A percentile compares a stretch with the other conserved stretches of the same genome.
Evolutionary conservation across 2,113 vertebrate genomes (phyloP).

Genomic region (Heptranchias perlo): DNA sequence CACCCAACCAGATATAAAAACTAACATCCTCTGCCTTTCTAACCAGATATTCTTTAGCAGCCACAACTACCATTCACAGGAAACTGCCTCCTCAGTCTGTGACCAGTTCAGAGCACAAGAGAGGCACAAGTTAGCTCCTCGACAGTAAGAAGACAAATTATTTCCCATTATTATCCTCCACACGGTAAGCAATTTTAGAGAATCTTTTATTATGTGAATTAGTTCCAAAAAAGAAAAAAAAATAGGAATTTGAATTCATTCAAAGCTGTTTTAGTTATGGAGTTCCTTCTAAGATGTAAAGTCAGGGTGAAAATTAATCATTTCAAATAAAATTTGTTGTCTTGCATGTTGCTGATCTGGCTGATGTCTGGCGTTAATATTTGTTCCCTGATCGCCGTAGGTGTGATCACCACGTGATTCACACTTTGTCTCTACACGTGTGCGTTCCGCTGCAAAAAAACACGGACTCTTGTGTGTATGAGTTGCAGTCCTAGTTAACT

Average conservation of each 20-base stretch:
- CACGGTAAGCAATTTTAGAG: not conserved
- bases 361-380: not conserved
- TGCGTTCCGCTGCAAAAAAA: not conserved
- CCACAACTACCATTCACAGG: not conserved
- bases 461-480: not conserved
- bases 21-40: not conserved
- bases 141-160: not conserved
- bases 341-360: not conserved
- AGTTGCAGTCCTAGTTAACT: not conserved
- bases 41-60: not conserved
- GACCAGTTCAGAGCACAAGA: not conserved
- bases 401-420: not conserved
- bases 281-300: not conserved
- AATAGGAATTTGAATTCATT: not conserved
- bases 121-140: not conserved
- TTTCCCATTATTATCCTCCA: not conserved
- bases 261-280: not conserved
- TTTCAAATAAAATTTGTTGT: not conserved
- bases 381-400: not conserved
- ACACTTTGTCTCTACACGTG: not conserved
- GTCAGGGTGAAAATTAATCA: not conserved
- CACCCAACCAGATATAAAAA: slow-evolving; percentile 16
- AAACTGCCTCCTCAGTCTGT: not conserved
- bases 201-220: not conserved
- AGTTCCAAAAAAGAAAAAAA: not conserved